Conservation (phyloP, 2,113 vertebrate genomes). For the Ardeotis arabs region DNA sequence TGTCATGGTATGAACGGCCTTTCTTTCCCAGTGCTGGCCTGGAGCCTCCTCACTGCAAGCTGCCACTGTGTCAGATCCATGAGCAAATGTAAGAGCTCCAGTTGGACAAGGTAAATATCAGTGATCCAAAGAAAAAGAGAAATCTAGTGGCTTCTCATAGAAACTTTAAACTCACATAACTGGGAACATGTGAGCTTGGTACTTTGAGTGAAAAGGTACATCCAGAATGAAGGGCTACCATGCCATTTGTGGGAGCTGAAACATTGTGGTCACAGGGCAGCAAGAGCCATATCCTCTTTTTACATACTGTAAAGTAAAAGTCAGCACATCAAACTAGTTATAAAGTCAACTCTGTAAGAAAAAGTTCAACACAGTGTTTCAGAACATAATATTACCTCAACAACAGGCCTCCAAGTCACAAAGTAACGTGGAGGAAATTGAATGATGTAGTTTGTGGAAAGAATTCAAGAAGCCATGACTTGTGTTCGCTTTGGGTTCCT, state of each 20-base stretch:
- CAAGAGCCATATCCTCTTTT: background rate
- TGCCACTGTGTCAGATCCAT: background rate
- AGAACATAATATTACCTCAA: background rate
- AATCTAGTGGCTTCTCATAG: background rate
- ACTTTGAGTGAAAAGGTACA: background rate
- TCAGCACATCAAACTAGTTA: background rate
- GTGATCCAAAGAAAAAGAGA: background rate
- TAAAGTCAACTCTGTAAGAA: background rate
- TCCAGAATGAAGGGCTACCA: background rate
- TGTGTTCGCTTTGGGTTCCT: background rate
- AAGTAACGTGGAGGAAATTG: background rate
- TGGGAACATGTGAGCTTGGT: fast-evolving
- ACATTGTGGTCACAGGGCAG: background rate
- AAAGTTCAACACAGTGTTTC: background rate
- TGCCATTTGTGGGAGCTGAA: background rate
- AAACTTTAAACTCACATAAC: background rate
- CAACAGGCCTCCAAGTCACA: background rate
- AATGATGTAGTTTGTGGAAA: background rate
- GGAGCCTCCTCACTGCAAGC: background rate
- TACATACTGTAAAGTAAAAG: background rate
- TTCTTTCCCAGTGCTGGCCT: background rate
- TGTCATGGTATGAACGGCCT: background rate
- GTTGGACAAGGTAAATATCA: background rate
- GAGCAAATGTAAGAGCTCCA: background rate
- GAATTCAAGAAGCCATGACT: background rate